phyloP scores from a whole-genome alignment of 2,113 vertebrate species.

The Grus americana region DNA sequence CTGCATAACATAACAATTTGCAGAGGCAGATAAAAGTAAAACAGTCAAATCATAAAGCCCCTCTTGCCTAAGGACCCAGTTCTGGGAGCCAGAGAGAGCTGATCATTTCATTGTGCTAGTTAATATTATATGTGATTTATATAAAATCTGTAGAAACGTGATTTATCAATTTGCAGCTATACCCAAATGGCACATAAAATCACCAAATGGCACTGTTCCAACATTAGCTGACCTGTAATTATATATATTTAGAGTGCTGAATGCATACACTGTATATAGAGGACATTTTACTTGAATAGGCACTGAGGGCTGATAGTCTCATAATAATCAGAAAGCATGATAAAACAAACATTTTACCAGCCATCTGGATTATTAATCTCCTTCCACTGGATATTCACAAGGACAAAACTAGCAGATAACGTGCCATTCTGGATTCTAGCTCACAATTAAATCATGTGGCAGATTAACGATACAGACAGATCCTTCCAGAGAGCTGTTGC shows the following conservation, averaged over 20 bases:
- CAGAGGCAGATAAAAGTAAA: conserved; percentile 10
- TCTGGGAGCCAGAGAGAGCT: background rate
- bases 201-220: background rate
- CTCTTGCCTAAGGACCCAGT: background rate
- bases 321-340: background rate
- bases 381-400: background rate
- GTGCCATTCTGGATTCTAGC: background rate
- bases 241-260: background rate
- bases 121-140: background rate
- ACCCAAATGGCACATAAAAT: conserved; percentile 26
- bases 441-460: background rate
- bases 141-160: background rate
- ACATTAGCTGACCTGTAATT: background rate
- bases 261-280: background rate
- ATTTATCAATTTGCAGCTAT: conserved; percentile 24
- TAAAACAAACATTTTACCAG: conserved; percentile 3
- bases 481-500: background rate
- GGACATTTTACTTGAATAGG: background rate
- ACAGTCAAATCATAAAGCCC: background rate
- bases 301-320: background rate
- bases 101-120: background rate
- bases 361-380: conserved; percentile 17
- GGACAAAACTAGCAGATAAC: background rate
- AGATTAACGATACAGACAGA: background rate
- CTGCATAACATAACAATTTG: background rate